Evolutionary conservation across 35 echinoderm and acorn worm species (phyloP).

Genomic region (Hemicentrotus pulcherrimus): DNA sequence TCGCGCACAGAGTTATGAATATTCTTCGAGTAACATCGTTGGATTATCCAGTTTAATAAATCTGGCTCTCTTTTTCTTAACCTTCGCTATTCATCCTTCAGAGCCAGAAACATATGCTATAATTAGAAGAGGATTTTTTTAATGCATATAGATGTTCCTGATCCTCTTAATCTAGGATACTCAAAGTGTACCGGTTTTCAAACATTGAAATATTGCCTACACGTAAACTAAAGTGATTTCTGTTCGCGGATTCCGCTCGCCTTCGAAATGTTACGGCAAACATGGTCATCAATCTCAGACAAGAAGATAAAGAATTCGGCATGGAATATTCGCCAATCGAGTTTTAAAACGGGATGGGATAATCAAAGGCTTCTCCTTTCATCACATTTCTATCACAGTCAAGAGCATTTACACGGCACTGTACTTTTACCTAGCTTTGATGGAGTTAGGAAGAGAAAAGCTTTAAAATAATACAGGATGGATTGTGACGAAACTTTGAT

Average conservation of each 20-base stretch:
- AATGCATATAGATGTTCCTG: not conserved
- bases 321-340: not conserved
- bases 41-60: too few species aligned
- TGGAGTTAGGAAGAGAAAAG: not conserved
- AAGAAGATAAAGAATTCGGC: not conserved
- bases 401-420: not conserved
- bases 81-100: not conserved
- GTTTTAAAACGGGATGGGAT: not conserved
- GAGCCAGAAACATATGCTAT: not conserved
- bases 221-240: not conserved
- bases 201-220: not conserved
- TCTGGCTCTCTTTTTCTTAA: too few species aligned
- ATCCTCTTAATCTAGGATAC: not conserved
- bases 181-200: not conserved
- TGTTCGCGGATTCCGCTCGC: not conserved
- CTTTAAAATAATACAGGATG: not conserved
- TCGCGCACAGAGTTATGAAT: too few species aligned
- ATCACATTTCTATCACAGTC: not conserved
- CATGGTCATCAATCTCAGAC: not conserved
- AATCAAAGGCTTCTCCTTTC: not conserved
- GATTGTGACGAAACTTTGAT: not conserved
- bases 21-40: too few species aligned
- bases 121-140: not conserved
- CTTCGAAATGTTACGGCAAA: not conserved
- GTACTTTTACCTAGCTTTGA: not conserved